A percentile compares a stretch with the other conserved stretches of the same genome.
These are phyloP conservation scores for Habroteleia sp. DNA, from an alignment of 2,888 invertebrate species.

Conservation along the genomic window DNA sequence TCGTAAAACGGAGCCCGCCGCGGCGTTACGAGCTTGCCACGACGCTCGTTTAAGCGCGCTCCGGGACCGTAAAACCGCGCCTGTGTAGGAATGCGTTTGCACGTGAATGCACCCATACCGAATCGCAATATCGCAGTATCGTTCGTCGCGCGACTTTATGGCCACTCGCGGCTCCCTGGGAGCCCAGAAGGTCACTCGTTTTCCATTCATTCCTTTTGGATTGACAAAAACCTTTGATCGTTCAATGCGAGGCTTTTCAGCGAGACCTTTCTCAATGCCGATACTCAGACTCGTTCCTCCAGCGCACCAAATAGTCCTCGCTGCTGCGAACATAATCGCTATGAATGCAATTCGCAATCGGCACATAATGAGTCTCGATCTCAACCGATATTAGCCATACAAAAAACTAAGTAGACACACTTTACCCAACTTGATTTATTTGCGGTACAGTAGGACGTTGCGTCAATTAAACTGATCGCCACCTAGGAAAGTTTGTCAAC, in stretches of 20 bases:
- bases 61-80: conserved; percentile 69
- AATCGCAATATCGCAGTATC: conserved; percentile 66
- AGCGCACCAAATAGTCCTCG: conserved; percentile 7
- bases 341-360: conserved; percentile 1
- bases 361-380: too few relatives aligned
- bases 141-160: conserved; percentile 73
- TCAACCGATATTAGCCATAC: too few relatives aligned
- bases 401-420: too few relatives aligned
- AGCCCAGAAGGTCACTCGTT: conserved; percentile 47
- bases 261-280: conserved; percentile 22
- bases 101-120: neutral
- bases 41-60: conserved; percentile 63
- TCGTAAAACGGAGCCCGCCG: conserved; percentile 55
- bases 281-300: neutral
- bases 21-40: conserved; percentile 51
- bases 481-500: too few relatives aligned
- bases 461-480: too few relatives aligned
- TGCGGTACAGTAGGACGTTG: too few relatives aligned
- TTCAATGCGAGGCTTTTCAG: conserved; percentile 46
- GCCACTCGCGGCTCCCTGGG: conserved; percentile 61
- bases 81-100: conserved; percentile 9
- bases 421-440: too few relatives aligned
- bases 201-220: conserved; percentile 45
- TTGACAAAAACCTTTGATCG: conserved; percentile 56
- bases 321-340: conserved; percentile 2